Evolutionary conservation across 2,797 vertebrate genomes (phyloP), one percentile per base, ranked within the genome.

Genomic region (Hydrolagus colliei): DNA sequence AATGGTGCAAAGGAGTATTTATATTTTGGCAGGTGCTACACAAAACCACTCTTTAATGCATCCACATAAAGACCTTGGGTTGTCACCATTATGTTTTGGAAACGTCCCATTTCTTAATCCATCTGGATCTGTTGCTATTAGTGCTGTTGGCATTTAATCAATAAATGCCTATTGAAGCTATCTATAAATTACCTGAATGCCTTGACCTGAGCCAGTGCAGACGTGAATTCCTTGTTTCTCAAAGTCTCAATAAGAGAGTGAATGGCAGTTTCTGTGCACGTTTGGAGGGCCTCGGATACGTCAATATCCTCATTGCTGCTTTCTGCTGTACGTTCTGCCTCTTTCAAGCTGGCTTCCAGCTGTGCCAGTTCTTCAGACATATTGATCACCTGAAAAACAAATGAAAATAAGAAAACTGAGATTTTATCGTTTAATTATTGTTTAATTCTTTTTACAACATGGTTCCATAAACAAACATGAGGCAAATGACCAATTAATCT

Each of bases 351-450:
- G 89, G 92, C 93, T 92, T 99, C 98, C 86, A 99, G 89, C 77
- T 95, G 90, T 68, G 94, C 95, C 85, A 99, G 96, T 86, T 98
- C 97, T 72, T 98, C 97, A 1, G 98, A 98, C 97, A 99, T 98
- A 90, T 99, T 97, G 92, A 96, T 97, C 86, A 99, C 97, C 98
- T 98, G 87, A 87, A 91, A 27, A 87, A 80, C 75, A 82, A 62
- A 65, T 14, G 14, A 84, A 84, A 67, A 59, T 76, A 20, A 59
- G 74, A 59, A 73, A 76, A 11, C 10, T 77, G 32, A 7, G 3
- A 5, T 74, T 74, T 76, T 9, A 76, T 8, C 1, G 27, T 4
- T 75, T 75, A 35, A 75, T 11, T 75, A 9, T 9, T 76, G 74
- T 9, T 18, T 27, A 27, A 27, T 27, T 27, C 27, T 27, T 27